Evolutionary conservation across 2,113 vertebrate species (phyloP).

Genomic region (Mesoclemmys tuberculata): DNA sequence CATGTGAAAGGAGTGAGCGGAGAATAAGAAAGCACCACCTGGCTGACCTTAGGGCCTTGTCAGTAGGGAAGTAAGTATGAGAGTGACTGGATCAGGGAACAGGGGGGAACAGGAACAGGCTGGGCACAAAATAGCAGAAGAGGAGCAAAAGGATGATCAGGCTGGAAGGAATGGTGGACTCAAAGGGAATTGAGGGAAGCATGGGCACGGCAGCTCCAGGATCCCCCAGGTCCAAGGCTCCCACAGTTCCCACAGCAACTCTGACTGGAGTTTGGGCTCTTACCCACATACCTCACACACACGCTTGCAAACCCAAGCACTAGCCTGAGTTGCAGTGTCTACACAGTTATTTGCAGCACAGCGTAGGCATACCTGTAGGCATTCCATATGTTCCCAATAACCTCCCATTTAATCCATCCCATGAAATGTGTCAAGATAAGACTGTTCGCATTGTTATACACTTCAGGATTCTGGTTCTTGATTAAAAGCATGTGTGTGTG

Average conservation of each 20-base stretch:
- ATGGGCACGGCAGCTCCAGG: neutral
- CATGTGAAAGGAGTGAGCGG: neutral
- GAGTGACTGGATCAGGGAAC: neutral
- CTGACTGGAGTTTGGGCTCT: neutral
- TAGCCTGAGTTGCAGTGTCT: too few species aligned
- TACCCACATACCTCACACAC: neutral
- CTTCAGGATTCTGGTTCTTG: neutral
- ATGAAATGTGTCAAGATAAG: neutral
- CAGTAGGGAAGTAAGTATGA: neutral
- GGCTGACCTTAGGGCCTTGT: neutral
- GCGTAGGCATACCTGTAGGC: too few species aligned
- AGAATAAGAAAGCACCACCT: neutral
- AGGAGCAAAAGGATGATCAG: neutral
- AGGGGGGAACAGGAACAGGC: neutral
- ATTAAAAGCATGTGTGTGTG: neutral
- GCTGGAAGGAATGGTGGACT: neutral
- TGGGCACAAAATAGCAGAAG: neutral
- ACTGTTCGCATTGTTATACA: neutral
- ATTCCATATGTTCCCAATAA: accelerated
- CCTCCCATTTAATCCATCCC: neutral
- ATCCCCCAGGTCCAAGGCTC: neutral
- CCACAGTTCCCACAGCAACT: neutral
- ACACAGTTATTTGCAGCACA: too few species aligned
- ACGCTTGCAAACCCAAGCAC: too few species aligned
- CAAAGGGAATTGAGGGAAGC: accelerated